Conservation (phyloP, 2,797 vertebrate genomes). For the Argya squamiceps region DNA sequence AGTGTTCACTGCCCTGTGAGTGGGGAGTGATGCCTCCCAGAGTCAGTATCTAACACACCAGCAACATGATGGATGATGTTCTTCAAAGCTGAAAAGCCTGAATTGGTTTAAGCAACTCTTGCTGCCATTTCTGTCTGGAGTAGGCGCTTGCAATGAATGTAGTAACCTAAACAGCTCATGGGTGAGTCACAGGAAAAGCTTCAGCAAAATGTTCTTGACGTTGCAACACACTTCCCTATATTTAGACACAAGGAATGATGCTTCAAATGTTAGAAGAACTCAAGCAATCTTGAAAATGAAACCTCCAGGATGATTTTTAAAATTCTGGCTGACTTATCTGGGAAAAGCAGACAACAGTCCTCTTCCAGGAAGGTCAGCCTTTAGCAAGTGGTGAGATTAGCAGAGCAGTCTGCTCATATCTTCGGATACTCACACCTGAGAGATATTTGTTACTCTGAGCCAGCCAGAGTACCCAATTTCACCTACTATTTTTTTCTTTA, state of each 20-base stretch:
- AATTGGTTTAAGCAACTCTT: not conserved
- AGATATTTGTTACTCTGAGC: not conserved
- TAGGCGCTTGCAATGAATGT: not conserved
- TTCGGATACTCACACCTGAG: not conserved
- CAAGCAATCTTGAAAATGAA: not conserved
- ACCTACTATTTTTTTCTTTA: not conserved
- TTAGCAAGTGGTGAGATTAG: not conserved
- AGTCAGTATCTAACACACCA: not conserved
- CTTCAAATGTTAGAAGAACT: not conserved
- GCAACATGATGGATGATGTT: accelerated
- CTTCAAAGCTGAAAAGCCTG: not conserved
- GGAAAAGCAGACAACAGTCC: not conserved
- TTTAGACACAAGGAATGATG: not conserved
- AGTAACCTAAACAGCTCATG: not conserved
- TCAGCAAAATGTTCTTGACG: not conserved
- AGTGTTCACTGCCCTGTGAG: not conserved
- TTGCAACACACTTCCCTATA: not conserved
- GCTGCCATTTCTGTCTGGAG: not conserved
- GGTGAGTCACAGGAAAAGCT: not conserved
- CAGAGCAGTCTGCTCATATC: not conserved
- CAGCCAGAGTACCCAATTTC: not conserved
- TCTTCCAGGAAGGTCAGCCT: not conserved
- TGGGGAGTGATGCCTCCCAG: not conserved
- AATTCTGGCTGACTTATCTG: not conserved
- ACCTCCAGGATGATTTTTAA: not conserved